phyloP scores from a whole-genome alignment of 37 sponge, comb jelly and placozoan species.

The Diacarnus erythraeanus region DNA sequence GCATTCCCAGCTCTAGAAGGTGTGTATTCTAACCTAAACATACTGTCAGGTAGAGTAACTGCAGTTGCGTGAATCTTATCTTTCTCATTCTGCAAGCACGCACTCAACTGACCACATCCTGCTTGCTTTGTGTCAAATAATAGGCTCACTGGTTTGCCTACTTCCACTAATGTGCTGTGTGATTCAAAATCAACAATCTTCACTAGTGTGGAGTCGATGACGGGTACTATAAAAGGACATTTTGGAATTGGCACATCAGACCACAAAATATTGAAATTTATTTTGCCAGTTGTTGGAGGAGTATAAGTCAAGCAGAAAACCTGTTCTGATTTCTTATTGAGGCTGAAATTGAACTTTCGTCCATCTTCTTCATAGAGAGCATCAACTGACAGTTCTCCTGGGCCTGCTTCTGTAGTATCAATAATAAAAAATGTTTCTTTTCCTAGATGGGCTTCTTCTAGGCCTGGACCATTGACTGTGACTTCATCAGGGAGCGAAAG shows the following conservation, averaged over 20 bases:
- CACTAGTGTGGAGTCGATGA: conserved; percentile 40
- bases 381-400: conserved; percentile 57
- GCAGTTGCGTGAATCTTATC: conserved; percentile 13
- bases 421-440: conserved; percentile 58
- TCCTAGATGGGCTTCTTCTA: conserved; percentile 33
- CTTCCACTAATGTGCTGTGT: conserved; percentile 19
- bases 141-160: conserved; percentile 35
- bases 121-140: conserved; percentile 40
- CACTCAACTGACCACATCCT: conserved; percentile 32
- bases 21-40: not conserved
- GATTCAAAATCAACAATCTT: conserved; percentile 44
- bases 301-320: conserved; percentile 44
- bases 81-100: conserved; percentile 29
- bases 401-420: conserved; percentile 68
- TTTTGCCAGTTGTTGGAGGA: conserved; percentile 25
- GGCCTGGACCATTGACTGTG: conserved; percentile 58
- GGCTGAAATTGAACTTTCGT: conserved; percentile 23
- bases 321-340: not conserved
- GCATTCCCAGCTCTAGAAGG: conserved; percentile 48
- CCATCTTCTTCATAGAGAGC: conserved; percentile 41
- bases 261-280: conserved; percentile 57
- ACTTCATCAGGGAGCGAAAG: conserved; percentile 59
- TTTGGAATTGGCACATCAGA: conserved; percentile 57
- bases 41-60: conserved; percentile 11
- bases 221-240: conserved; percentile 63